Evolutionary conservation across 2,797 vertebrate genomes (phyloP), one percentile per base, ranked within the genome.

Genomic region (Thamnophis elegans): DNA sequence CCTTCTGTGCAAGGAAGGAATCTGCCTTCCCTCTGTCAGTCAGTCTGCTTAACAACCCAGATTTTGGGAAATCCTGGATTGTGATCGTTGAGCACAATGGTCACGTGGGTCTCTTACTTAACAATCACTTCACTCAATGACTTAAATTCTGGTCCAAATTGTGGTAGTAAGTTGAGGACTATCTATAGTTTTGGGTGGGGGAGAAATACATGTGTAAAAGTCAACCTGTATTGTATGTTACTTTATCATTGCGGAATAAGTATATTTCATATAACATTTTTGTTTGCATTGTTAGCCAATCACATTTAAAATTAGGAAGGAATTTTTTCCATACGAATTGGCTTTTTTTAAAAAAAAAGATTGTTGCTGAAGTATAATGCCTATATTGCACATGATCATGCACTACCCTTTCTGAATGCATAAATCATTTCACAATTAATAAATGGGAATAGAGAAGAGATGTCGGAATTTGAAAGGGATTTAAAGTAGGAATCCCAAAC

Each of bases 191-290:
- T 82, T 82, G 20, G 73, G 73, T 82, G 73, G 42, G 20, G 42
- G 4, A 5, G 42, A 82, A 82, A 25, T 36, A 73, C 73, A 12
- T 47, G 32, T 59, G 2, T 87, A 47, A 59, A 88, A 88, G 7
- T 12, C n/a, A 47, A 10, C 26, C 87, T 82, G 22, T 89, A 8
- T 87, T 62, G 91, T 94, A 94, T 36, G n/a, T 14, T 85, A 10
- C 42, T 47, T 85, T 59, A 51, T n/a, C 1, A 22, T 13, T 56
- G 3, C 3, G 78, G 62, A n/a, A 85, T 42, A 85, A 91, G 26
- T 22, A 65, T 94, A 94, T 96, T 96, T 96, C 93, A 91, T 91
- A 91, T 14, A 89, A 95, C 93, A 90, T 8, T 12, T 86, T 78
- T n/a, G n/a, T 54, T 94, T 96, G 18, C 28, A 65, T 11, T 18